phyloP scores from a whole-genome alignment of 2,113 vertebrate genomes.

The Pangasianodon gigas region DNA sequence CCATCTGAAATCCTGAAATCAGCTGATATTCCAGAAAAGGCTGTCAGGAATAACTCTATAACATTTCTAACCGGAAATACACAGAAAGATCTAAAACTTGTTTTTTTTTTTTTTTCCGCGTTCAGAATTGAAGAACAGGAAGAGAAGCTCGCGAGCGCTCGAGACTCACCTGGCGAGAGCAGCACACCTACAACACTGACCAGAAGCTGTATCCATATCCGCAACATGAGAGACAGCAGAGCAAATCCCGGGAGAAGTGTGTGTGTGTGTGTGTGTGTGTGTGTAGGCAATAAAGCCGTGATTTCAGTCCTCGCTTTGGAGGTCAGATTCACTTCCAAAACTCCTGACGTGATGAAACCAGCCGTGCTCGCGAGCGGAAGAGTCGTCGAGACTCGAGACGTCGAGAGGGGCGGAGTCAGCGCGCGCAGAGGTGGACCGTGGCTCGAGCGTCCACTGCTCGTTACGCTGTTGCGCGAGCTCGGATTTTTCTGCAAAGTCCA shows the following conservation, averaged over 20 bases:
- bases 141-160: not conserved
- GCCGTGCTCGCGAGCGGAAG: not conserved
- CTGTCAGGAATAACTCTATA: not conserved
- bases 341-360: not conserved
- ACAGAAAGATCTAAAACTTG: not conserved
- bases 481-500: not conserved
- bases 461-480: not conserved
- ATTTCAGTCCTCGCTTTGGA: not conserved
- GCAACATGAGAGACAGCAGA: conserved; percentile 49
- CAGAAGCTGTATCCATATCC: conserved; percentile 59
- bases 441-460: no score
- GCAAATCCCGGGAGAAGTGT: not conserved
- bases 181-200: conserved; percentile 59
- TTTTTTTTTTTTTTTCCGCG: not conserved
- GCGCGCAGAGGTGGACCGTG: not conserved
- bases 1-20: not conserved
- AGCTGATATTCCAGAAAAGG: not conserved
- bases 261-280: not conserved
- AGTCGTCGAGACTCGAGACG: no score
- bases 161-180: conserved; percentile 67
- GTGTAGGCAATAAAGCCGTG: no score
- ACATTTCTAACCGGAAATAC: not conserved
- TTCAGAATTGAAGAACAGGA: not conserved
- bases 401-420: not conserved
- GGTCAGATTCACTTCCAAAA: not conserved